A percentile compares a stretch with the other conserved stretches of the same genome.
Evolutionary conservation across 2,797 vertebrate genomes (phyloP).

Genomic region (Holocentrus rufus): DNA sequence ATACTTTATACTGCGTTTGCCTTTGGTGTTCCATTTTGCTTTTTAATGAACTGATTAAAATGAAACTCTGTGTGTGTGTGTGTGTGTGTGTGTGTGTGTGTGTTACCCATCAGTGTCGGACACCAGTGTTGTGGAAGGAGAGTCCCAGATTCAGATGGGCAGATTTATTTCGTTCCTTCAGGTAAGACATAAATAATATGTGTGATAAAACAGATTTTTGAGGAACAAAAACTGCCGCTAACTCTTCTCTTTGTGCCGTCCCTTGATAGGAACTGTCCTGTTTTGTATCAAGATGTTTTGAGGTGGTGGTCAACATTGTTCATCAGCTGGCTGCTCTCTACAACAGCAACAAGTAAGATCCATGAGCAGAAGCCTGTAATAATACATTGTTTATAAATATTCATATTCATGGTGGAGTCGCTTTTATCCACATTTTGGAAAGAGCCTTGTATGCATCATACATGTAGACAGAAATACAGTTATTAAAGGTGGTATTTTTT

Average conservation of each 20-base stretch:
- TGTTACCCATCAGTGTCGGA: constrained; percentile 85
- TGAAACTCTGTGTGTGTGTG: background rate
- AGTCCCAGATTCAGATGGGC: constrained; percentile 97
- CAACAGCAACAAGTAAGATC: constrained; percentile 90
- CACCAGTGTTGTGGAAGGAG: constrained; percentile 92
- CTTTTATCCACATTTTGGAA: background rate
- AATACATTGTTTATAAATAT: background rate
- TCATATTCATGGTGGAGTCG: constrained; percentile 3
- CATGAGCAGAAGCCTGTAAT: background rate
- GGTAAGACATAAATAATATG: constrained; percentile 72
- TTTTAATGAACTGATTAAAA: background rate
- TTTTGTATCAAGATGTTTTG: constrained; percentile 94
- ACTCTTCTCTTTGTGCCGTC: background rate
- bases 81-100: constrained; percentile 19
- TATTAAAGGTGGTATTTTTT: background rate
- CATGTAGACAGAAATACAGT: constrained; percentile 3
- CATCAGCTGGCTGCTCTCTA: constrained; percentile 96
- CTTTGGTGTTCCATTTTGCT: background rate
- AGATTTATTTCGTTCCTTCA: constrained; percentile 97
- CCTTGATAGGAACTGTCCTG: constrained; percentile 92
- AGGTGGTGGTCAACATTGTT: constrained; percentile 95
- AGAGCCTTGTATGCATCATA: constrained; percentile 8
- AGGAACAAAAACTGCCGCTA: background rate
- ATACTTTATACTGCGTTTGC: constrained; percentile 32
- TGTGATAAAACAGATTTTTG: background rate